These are phyloP conservation scores for Danio jaintianensis DNA, from an alignment of 2,797 vertebrate genomes.

Conservation along the genomic window DNA sequence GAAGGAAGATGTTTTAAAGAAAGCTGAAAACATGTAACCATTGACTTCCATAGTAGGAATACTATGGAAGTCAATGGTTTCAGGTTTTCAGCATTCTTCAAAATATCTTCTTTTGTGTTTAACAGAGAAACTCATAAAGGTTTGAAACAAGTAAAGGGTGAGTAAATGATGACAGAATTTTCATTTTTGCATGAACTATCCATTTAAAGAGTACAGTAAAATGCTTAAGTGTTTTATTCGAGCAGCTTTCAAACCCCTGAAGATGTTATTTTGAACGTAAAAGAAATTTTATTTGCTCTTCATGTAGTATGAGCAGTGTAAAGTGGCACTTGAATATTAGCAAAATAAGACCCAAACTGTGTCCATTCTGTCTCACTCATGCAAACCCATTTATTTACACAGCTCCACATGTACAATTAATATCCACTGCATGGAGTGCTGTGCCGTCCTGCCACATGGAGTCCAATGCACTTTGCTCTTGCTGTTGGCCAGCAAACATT, in stretches of 20 bases:
- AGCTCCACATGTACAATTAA: neutral
- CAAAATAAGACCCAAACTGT: neutral
- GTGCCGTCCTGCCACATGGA: slow-evolving; percentile 69
- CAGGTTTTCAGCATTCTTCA: too few species aligned
- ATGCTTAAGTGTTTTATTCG: neutral
- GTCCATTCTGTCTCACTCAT: neutral
- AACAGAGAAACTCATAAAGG: too few species aligned
- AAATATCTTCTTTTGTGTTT: too few species aligned
- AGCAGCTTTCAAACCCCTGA: neutral
- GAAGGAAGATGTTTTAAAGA: too few species aligned
- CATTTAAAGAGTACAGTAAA: neutral
- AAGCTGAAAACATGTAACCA: too few species aligned
- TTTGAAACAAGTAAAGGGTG: too few species aligned
- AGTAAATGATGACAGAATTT: too few species aligned
- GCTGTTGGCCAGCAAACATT: slow-evolving; percentile 6
- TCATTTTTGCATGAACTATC: too few species aligned
- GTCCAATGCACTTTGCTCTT: slow-evolving; percentile 60
- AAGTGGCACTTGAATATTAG: neutral
- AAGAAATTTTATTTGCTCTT: neutral
- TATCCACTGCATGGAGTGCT: slow-evolving; percentile 65
- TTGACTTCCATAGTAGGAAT: too few species aligned
- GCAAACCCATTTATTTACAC: slow-evolving; percentile 1
- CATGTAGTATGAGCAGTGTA: neutral
- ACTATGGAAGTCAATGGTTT: too few species aligned
- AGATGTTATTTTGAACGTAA: neutral